These are phyloP conservation scores for Buphagus erythrorhynchus DNA, from an alignment of 2,797 vertebrate genomes.

Conservation along the genomic window DNA sequence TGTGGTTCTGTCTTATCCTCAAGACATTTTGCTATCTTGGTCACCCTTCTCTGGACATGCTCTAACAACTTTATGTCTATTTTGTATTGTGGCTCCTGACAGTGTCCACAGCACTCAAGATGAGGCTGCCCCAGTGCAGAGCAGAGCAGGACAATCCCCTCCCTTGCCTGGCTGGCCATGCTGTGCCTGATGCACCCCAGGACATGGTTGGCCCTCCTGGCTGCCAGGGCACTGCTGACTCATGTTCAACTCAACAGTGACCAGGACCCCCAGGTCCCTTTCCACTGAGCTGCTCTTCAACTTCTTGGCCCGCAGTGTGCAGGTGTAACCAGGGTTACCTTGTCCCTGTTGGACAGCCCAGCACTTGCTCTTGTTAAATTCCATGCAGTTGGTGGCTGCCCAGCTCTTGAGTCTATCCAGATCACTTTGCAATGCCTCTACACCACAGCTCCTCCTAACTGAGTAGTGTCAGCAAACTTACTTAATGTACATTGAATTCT, in stretches of 20 bases:
- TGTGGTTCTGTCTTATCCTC: background rate
- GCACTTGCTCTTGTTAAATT: background rate
- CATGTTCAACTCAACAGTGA: rapidly evolving
- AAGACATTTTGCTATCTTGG: background rate
- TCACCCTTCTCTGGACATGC: rapidly evolving
- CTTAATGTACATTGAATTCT: background rate
- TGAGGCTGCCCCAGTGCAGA: rapidly evolving
- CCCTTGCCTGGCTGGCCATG: rapidly evolving
- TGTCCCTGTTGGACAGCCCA: rapidly evolving
- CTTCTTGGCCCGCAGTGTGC: rapidly evolving
- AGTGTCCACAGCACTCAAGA: rapidly evolving
- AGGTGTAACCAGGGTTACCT: background rate
- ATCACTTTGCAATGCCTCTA: background rate
- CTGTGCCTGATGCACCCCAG: background rate
- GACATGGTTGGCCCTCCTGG: rapidly evolving
- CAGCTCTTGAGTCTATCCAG: background rate
- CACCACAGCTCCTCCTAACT: background rate
- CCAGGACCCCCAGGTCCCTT: background rate
- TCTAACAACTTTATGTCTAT: background rate
- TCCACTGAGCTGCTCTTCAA: rapidly evolving
- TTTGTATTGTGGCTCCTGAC: background rate
- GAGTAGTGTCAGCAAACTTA: rapidly evolving
- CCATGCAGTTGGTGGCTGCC: background rate
- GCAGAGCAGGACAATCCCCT: background rate
- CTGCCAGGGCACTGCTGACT: background rate